Base-by-base conservation (phyloP, 2,888 invertebrate genomes). In the Apeira syringaria region DNA sequence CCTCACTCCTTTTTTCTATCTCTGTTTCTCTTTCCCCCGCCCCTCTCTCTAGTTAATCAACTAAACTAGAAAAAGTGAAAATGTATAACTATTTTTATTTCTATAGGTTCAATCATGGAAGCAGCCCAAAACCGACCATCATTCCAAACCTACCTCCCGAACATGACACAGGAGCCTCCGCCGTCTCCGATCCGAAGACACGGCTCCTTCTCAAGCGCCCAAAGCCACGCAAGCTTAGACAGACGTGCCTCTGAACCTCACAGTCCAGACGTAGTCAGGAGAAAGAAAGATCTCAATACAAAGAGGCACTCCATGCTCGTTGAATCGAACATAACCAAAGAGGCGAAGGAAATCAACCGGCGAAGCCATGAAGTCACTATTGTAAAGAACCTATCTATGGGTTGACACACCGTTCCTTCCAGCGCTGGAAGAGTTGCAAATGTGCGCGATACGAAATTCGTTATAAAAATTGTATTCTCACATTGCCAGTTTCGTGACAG, bases 41-140 rank as follows among this genome's bases (percentile, higher is more conserved):
- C n/a, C n/a, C n/a, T n/a, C n/a, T n/a, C n/a, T n/a, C n/a, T n/a
- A n/a, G n/a, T n/a, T n/a, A n/a, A n/a, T n/a, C n/a, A n/a, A n/a
- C n/a, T n/a, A n/a, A n/a, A n/a, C n/a, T n/a, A n/a, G n/a, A n/a
- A 17, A 17, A 6, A 17, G 17, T 2, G 5, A 11, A 0, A 0
- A 48, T 40, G 27, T 28, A 32, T n/a, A n/a, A n/a, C n/a, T n/a
- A n/a, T n/a, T n/a, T n/a, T n/a, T n/a, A n/a, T n/a, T n/a, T n/a
- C n/a, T 1, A 50, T 46, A 76, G 94, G 92, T 61, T 94, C 93
- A 18, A 93, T 94, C 62, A 94, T 94, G 82, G 94, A 94, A 64
- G 94, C 93, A 3, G 92, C 94, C 6, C 94, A 94, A 64, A 94
- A 93, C 58, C 66, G 88, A 37, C 89, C 90, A 6, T 80, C 90